Evolutionary conservation across 2,888 invertebrate genomes (phyloP), one percentile per base, ranked within the genome.

Genomic region (Hydrotaea diabolus): DNA sequence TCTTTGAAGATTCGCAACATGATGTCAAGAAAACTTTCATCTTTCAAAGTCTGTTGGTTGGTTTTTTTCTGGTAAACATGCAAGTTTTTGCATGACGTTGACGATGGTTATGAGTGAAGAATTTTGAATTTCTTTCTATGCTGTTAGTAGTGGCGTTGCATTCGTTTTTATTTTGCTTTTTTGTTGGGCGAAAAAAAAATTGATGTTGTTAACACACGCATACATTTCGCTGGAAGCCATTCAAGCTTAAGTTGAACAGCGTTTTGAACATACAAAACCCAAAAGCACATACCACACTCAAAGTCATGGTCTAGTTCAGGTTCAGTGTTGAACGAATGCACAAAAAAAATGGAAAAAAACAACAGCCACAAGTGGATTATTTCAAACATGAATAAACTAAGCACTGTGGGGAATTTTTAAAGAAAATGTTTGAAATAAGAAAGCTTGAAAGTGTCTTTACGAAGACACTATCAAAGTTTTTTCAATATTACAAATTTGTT

Each of bases 231-330:
- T 82, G 77, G 77, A 79, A 77, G 72, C 82, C 82, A 82, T 80
- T 85, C 82, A 85, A 82, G 85, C 85, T 76, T 79, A 31, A 80
- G 66, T 82, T 80, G 69, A 72, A 49, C n/a, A 62, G 23, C 31
- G 15, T 17, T 64, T 23, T 31, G 17, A 64, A 36, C 64, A 36
- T 23, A 21, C 11, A 21, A 73, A 73, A 57, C 57, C 31, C 85
- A 43, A 86, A 77, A 39, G 31, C 31, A 72, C 66, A 74, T 19
- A 23, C 11, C 39, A 64, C 15, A 78, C 43, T 77, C 77, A 83
- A 85, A 83, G 85, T 85, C 85, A 85, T 85, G 85, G 85, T 85
- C 85, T 85, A 85, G 85, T 85, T 85, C 85, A 85, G 83, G 85
- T 85, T 80, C 82, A 85, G 69, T 85, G 85, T 77, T 82, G 55